Evolutionary conservation across 2,888 invertebrate genomes (phyloP).

Genomic region (Anthophora plumipes): DNA sequence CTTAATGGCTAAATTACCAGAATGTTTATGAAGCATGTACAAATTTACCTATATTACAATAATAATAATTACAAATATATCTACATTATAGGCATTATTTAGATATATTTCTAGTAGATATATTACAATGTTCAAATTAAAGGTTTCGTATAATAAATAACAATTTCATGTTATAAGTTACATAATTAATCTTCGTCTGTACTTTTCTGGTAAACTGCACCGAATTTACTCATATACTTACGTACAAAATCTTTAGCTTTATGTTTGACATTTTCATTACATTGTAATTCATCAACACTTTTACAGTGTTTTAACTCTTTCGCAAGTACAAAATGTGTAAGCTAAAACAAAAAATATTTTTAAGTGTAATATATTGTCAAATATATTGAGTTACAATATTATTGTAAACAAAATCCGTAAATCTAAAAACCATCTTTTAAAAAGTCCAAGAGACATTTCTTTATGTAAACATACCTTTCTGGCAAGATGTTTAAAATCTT

Average conservation of each 20-base stretch:
- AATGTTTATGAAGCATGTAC: constrained; percentile 71
- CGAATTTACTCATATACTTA: constrained; percentile 98
- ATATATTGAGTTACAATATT: constrained; percentile 3
- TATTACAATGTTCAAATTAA: constrained; percentile 59
- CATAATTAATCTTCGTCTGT: constrained; percentile 87
- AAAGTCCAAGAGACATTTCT: neutral
- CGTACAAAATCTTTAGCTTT: constrained; percentile 98
- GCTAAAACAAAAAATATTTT: constrained; percentile 86
- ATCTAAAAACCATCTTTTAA: constrained; percentile 5
- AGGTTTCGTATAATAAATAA: constrained; percentile 69
- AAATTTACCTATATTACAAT: constrained; percentile 71
- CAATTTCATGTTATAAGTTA: constrained; percentile 68
- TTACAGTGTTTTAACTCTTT: constrained; percentile 97
- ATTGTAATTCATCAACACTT: constrained; percentile 93
- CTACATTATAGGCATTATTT: constrained; percentile 69
- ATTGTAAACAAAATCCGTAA: neutral
- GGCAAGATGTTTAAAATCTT: constrained; percentile 97
- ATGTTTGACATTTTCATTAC: constrained; percentile 95
- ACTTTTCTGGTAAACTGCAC: constrained; percentile 90
- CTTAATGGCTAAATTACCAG: constrained; percentile 64
- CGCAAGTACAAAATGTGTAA: constrained; percentile 97
- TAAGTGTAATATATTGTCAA: too few relatives aligned
- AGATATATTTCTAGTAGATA: constrained; percentile 63
- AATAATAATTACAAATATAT: constrained; percentile 72
- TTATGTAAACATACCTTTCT: constrained; percentile 89